Evolutionary conservation across 2,113 vertebrate species (phyloP), one percentile per base, ranked within the genome.

Genomic region (Potamarius usumacintae): DNA sequence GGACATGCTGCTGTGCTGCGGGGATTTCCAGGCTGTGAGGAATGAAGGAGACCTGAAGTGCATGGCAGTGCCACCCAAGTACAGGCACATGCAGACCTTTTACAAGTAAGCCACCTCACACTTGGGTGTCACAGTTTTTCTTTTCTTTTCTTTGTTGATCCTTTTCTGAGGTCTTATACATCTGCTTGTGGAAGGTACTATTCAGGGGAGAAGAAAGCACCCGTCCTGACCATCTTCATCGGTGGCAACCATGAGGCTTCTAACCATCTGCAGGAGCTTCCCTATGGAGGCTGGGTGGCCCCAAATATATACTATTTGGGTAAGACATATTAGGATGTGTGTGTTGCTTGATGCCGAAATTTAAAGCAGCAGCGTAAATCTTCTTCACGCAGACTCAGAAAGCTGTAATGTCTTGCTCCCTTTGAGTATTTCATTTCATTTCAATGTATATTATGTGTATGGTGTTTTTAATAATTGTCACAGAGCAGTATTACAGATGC

Each of bases 251-350:
- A 99, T 0, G 98, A 99, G 91, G 98, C 98, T 3, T 99, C 98
- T 60, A 99, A 99, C 90, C 96, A 99, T 91, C 91, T 99, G 83
- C 98, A 99, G 91, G 98, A 99, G 91, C 95, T 99, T 82, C 96
- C 97, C 0, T 99, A 98, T n/a, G 98, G 98, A 69, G 98, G 98
- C 78, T 98, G 98, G 98, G 98, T 98, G 71, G 98, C 98, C 0
- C 98, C 98, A 67, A 99, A 99, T 93, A 99, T 99, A 92, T 99
- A 99, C 92, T 99, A 99, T 65, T 91, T 99, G 85, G 98, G 98
- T 99, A 95, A 78, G 53, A 88, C 27, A 11, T 52, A 4, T n/a
- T 52, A 34, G 34, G 58, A 58, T 1, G 7, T 60, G 7, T 58
- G n/a, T 7, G 25, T 14, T 74, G 11, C 14, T n/a, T 1, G 17